phyloP scores from a whole-genome alignment of 2,113 vertebrate genomes.

The Naja naja region DNA sequence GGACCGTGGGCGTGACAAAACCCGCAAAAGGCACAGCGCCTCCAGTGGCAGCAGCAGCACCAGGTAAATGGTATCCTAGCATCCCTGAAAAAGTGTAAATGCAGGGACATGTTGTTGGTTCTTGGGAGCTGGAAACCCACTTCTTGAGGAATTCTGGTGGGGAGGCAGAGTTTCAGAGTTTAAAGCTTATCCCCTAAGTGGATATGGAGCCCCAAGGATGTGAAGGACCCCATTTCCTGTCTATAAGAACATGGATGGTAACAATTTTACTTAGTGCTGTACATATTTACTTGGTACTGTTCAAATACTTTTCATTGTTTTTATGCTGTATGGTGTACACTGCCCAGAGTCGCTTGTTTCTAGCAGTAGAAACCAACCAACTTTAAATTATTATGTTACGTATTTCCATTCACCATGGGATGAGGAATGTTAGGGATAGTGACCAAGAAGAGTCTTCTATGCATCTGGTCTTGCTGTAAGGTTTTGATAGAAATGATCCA shows the following conservation, averaged over 20 bases:
- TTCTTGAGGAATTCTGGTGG: neutral
- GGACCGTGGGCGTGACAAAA: constrained; percentile 89
- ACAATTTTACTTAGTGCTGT: neutral
- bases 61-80: constrained; percentile 52
- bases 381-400: neutral
- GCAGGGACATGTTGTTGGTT: fast-evolving
- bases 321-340: neutral
- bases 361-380: neutral
- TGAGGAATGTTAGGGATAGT: neutral
- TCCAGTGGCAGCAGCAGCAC: constrained; percentile 94
- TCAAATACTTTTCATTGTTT: neutral
- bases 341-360: neutral
- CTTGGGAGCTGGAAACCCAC: neutral
- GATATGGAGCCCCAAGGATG: neutral
- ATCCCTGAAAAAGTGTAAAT: neutral
- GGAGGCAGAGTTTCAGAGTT: neutral
- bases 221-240: neutral
- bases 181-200: neutral
- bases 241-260: neutral
- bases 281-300: neutral
- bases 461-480: neutral
- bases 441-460: neutral
- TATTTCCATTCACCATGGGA: neutral
- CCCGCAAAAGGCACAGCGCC: constrained; percentile 88
- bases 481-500: neutral